These are phyloP conservation scores for Muscicapa adusta DNA, from an alignment of 2,113 vertebrate genomes.

Conservation along the genomic window DNA sequence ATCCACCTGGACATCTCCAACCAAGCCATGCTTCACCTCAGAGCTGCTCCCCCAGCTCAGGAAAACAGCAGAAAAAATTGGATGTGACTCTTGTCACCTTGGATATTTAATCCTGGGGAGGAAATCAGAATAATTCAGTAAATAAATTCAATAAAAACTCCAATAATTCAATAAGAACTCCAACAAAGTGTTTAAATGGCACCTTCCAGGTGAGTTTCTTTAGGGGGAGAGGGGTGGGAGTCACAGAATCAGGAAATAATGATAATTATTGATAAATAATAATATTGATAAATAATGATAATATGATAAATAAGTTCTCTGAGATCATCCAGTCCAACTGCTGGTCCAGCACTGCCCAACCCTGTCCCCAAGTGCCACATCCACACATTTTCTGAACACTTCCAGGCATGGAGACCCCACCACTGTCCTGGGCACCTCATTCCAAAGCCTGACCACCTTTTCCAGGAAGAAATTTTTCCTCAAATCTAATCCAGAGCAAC, in stretches of 20 bases:
- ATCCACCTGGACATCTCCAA: neutral
- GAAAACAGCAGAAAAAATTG: neutral
- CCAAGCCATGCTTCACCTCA: rapidly evolving
- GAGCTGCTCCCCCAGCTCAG: neutral
- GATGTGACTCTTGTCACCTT: neutral
- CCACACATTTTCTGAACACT: rapidly evolving
- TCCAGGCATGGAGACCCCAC: neutral
- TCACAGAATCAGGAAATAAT: neutral
- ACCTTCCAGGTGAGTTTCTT: neutral
- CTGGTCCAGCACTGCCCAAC: neutral
- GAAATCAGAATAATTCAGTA: neutral
- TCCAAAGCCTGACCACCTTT: neutral
- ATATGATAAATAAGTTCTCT: too few species aligned
- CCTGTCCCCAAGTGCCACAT: neutral
- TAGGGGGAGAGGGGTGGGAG: neutral
- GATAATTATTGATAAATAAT: too few species aligned
- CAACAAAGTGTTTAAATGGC: neutral
- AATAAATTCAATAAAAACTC: too few species aligned
- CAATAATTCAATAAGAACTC: too few species aligned
- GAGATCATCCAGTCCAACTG: neutral
- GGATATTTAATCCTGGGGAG: neutral
- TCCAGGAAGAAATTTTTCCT: neutral
- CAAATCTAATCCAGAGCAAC: neutral
- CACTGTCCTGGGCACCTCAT: neutral
- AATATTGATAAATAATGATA: too few species aligned